These are phyloP conservation scores for Morus bassanus DNA, from an alignment of 2,797 vertebrate species.

Conservation along the genomic window DNA sequence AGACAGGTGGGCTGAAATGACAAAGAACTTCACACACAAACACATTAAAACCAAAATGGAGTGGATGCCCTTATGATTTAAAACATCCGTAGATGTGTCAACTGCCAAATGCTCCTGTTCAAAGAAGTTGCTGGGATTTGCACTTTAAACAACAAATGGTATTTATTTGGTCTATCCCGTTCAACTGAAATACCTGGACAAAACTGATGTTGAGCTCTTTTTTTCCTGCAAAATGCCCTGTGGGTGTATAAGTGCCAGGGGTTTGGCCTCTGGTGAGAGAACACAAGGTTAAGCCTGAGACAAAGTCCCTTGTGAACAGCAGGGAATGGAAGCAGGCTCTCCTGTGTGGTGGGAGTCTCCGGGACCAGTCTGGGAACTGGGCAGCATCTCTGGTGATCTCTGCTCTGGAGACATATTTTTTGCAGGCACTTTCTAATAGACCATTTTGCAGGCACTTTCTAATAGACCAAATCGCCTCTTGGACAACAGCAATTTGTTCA, in stretches of 20 bases:
- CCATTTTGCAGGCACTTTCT: not conserved
- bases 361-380: not conserved
- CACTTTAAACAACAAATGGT: constrained; percentile 72
- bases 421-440: not conserved
- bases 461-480: not conserved
- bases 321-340: not conserved
- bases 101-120: constrained; percentile 75
- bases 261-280: not conserved
- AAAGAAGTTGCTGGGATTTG: constrained; percentile 71
- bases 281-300: not conserved
- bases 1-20: constrained; percentile 86
- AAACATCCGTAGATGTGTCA: constrained; percentile 79
- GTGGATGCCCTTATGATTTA: constrained; percentile 78
- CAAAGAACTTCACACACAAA: constrained; percentile 79
- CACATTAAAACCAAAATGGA: constrained; percentile 72
- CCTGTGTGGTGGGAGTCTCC: not conserved
- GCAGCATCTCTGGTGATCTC: not conserved
- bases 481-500: fast-evolving
- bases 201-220: not conserved
- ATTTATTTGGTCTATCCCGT: constrained; percentile 21
- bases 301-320: not conserved
- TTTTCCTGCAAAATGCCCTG: not conserved
- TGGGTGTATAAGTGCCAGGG: fast-evolving
- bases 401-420: not conserved
- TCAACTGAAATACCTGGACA: not conserved